Percentiles rank a stretch among this genome's conserved stretches.
phyloP scores from a whole-genome alignment of 1,140 invertebrate genomes.

The Leptopilina clavipes region DNA sequence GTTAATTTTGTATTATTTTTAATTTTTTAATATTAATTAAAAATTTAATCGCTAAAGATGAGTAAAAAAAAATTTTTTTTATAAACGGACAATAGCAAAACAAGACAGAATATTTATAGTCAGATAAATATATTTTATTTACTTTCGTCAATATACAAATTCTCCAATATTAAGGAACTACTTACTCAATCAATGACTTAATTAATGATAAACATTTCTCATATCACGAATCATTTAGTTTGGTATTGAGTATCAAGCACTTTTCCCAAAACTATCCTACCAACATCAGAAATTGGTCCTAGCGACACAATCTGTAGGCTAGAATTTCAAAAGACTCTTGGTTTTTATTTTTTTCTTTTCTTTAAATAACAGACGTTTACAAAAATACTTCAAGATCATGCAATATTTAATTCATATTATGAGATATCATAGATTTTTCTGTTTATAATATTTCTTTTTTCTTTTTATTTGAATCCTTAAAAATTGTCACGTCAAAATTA shows the following conservation, averaged over 20 bases:
- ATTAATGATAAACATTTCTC: slow-evolving; percentile 62
- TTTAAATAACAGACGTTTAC: slow-evolving; percentile 55
- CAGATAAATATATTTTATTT: slow-evolving; percentile 67
- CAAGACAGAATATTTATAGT: slow-evolving; percentile 39
- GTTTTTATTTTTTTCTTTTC: too few relatives aligned
- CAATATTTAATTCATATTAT: slow-evolving; percentile 11
- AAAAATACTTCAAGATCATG: slow-evolving; percentile 59
- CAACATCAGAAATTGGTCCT: slow-evolving; percentile 31
- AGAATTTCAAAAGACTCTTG: slow-evolving; percentile 14
- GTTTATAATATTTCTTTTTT: too few relatives aligned
- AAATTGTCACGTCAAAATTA: neutral
- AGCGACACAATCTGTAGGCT: slow-evolving; percentile 41
- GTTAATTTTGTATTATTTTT: too few relatives aligned
- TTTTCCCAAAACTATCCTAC: slow-evolving; percentile 50
- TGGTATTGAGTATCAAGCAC: slow-evolving; percentile 64
- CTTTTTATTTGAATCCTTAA: neutral
- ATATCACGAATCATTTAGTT: slow-evolving; percentile 72
- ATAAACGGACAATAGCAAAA: too few relatives aligned
- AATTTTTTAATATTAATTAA: too few relatives aligned
- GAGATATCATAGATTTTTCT: neutral
- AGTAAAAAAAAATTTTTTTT: too few relatives aligned
- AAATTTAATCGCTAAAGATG: too few relatives aligned
- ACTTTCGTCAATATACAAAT: slow-evolving; percentile 70
- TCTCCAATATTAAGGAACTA: slow-evolving; percentile 68
- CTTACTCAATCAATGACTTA: slow-evolving; percentile 66